Base-by-base conservation (phyloP, 2,888 invertebrate genomes). In the Clostera curtula region DNA sequence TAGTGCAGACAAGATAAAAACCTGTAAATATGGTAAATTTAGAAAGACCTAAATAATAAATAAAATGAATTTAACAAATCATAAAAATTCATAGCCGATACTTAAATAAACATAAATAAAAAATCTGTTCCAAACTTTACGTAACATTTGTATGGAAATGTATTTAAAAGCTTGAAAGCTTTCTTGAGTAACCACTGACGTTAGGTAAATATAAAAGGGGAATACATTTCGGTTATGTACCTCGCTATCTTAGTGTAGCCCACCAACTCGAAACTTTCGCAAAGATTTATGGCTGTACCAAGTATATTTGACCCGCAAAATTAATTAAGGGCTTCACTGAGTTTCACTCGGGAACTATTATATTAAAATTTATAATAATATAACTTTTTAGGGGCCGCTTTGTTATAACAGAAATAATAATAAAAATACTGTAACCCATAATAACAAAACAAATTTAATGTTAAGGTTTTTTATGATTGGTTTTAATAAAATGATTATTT, bases 281-380 rank as follows among this genome's bases (percentile, higher is more conserved):
- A 27, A 9, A 50, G 44, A 58, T 61, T 59, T 61, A 58, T 57
- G 38, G 40, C 44, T 37, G 41, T 43, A 38, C 48, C 36, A 52
- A 59, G 53, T 54, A 53, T 53, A 58, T 52, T 56, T 56, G 56
- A 54, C 53, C 44, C 44, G 37, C n/a, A 43, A 49, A 55, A 49
- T 52, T 55, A 52, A 55, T 54, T 50, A 44, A 34, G 27, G 36
- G 32, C 39, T 37, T 24, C 13, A 27, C 35, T 36, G 28, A 36
- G 36, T 42, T 39, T 43, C 33, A 19, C 22, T 31, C 11, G 9
- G 29, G 35, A 44, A 38, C 18, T 37, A 34, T 36, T 42, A 27
- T 40, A 36, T 37, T 38, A 16, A 30, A 43, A 28, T 31, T 43
- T 36, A 17, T 2, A 15, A 17, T 27, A 36, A 24, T 28, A 8